Conservation (phyloP, 1,140 invertebrate species). For the Drosophila elegans region DNA sequence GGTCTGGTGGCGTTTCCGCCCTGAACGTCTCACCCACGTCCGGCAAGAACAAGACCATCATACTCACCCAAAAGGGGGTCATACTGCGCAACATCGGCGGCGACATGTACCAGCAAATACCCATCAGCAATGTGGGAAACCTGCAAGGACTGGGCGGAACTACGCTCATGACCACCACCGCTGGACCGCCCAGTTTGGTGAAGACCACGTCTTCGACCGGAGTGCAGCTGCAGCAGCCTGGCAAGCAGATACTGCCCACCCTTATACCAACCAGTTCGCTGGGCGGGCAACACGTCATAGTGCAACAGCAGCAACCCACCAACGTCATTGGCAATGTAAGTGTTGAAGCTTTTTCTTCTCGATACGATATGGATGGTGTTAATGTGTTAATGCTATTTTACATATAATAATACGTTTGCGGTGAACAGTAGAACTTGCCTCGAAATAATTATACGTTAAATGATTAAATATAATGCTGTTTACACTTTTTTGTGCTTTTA, state of each 20-base stretch:
- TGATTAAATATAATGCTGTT: no score
- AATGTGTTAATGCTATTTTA: no score
- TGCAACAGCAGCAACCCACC: conserved; percentile 75
- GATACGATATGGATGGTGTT: no score
- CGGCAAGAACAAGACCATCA: conserved; percentile 82
- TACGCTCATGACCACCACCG: conserved; percentile 77
- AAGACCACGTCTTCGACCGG: conserved; percentile 66
- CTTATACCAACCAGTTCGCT: conserved; percentile 79
- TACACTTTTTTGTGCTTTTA: no score
- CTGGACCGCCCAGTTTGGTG: conserved; percentile 77
- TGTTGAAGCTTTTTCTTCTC: conserved; percentile 5
- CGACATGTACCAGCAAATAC: conserved; percentile 84
- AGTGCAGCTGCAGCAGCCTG: conserved; percentile 50
- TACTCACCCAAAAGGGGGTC: conserved; percentile 82
- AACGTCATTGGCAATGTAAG: conserved; percentile 79
- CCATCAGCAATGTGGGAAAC: conserved; percentile 78
- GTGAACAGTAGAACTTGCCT: no score
- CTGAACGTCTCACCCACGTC: conserved; percentile 65
- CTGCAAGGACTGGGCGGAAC: conserved; percentile 69
- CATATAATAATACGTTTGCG: no score
- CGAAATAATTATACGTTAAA: no score
- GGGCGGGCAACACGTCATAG: conserved; percentile 72
- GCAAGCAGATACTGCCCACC: conserved; percentile 75
- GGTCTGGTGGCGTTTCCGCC: conserved; percentile 45
- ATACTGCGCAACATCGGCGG: conserved; percentile 82